Evolutionary conservation across 2,113 vertebrate genomes (phyloP).

Genomic region (Rafetus swinhoei): DNA sequence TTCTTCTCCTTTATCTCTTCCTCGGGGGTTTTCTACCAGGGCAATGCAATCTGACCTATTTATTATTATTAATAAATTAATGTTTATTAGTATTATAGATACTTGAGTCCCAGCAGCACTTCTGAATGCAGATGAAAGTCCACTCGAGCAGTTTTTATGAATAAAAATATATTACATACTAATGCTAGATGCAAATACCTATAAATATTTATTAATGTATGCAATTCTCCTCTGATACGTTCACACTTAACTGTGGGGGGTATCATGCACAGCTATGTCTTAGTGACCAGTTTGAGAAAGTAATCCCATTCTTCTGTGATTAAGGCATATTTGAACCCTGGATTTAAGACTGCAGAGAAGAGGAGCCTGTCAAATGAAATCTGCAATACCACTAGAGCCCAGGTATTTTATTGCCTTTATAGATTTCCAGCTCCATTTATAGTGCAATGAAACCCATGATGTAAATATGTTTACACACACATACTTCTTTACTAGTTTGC

Average conservation of each 20-base stretch:
- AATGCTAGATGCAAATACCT: neutral
- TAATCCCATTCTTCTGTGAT: neutral
- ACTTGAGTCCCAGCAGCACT: neutral
- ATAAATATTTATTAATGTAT: neutral
- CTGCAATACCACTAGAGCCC: neutral
- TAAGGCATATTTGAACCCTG: rapidly evolving
- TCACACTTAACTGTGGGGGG: neutral
- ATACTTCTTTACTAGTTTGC: neutral
- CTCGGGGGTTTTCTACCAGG: no score
- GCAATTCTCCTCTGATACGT: neutral
- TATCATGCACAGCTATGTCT: neutral
- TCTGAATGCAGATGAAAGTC: neutral
- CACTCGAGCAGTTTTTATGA: neutral
- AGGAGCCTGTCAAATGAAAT: neutral
- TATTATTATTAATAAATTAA: no score
- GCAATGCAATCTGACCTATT: neutral
- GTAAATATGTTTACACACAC: neutral
- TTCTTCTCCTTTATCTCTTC: neutral
- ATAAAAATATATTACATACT: neutral
- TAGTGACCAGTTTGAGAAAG: neutral
- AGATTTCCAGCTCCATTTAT: neutral
- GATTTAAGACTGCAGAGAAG: neutral
- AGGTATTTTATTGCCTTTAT: neutral
- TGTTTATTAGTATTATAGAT: neutral
- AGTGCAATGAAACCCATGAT: neutral